These are phyloP conservation scores for Pelagia noctiluca DNA, from an alignment of 30 jellyfish, hydroid and myxozoan species.

Conservation along the genomic window DNA sequence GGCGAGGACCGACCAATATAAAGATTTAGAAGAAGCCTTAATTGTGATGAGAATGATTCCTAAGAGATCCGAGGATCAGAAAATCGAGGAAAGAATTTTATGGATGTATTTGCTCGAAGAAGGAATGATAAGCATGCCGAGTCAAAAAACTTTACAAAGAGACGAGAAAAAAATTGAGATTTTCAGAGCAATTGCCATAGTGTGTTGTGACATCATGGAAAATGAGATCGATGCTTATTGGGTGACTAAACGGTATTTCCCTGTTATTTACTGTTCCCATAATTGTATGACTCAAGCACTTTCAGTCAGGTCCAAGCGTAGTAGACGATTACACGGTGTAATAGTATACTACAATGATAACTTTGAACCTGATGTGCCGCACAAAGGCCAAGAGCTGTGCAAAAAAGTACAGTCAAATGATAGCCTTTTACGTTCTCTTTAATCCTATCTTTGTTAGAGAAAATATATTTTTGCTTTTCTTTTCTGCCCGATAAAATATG, in stretches of 20 bases:
- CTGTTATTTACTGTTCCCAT: too few species aligned
- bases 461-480: too few species aligned
- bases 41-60: constrained; percentile 81
- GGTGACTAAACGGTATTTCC: constrained; percentile 87
- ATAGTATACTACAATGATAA: too few species aligned
- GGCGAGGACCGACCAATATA: constrained; percentile 72
- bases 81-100: constrained; percentile 57
- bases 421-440: too few species aligned
- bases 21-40: constrained; percentile 76
- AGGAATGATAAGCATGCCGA: constrained; percentile 87
- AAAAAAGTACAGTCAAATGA: too few species aligned
- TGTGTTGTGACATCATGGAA: constrained; percentile 75
- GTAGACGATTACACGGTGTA: too few species aligned
- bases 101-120: constrained; percentile 89
- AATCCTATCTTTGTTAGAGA: too few species aligned
- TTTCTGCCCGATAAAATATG: too few species aligned
- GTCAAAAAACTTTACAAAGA: constrained; percentile 57
- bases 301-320: too few species aligned
- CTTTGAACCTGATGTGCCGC: too few species aligned
- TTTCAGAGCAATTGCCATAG: constrained; percentile 80
- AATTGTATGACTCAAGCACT: too few species aligned
- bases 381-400: too few species aligned
- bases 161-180: constrained; percentile 81
- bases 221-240: constrained; percentile 88
- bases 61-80: constrained; percentile 27